Percentiles rank a stretch among this genome's conserved stretches.
phyloP scores from a whole-genome alignment of 2,797 vertebrate species.

The Varecia variegata region DNA sequence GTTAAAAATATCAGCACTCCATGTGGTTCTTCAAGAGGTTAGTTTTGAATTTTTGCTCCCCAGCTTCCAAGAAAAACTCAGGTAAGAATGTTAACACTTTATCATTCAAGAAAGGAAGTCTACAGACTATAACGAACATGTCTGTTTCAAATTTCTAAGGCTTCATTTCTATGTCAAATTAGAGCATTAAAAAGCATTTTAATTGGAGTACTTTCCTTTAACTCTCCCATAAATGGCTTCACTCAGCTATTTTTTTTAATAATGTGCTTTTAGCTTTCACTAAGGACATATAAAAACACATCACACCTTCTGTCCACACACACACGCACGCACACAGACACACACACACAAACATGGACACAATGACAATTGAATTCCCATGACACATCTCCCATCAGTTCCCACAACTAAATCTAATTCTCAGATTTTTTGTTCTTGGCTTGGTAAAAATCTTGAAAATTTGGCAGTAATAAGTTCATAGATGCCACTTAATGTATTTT shows the following conservation, averaged over 20 bases:
- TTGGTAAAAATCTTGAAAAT: not conserved
- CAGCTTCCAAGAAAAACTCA: not conserved
- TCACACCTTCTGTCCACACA: not conserved
- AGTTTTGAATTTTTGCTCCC: not conserved
- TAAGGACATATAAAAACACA: not conserved
- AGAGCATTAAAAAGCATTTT: slow-evolving; percentile 20
- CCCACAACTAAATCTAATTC: not conserved
- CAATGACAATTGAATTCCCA: not conserved
- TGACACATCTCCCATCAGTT: not conserved
- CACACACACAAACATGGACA: not conserved
- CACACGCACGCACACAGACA: not conserved
- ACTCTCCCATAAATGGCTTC: not conserved
- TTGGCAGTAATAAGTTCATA: not conserved
- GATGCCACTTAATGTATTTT: slow-evolving; percentile 9
- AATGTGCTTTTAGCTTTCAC: not conserved
- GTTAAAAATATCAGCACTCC: not conserved
- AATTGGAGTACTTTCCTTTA: not conserved
- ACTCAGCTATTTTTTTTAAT: not conserved
- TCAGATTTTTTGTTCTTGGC: not conserved
- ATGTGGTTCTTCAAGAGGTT: not conserved
- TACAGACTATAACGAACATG: not conserved
- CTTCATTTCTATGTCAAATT: not conserved
- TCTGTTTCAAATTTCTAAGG: not conserved
- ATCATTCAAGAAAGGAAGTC: not conserved
- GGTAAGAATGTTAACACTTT: not conserved